These are phyloP conservation scores for Mesocentrotus franciscanus DNA, from an alignment of 53 echinoderm and acorn worm genomes.

Conservation along the genomic window DNA sequence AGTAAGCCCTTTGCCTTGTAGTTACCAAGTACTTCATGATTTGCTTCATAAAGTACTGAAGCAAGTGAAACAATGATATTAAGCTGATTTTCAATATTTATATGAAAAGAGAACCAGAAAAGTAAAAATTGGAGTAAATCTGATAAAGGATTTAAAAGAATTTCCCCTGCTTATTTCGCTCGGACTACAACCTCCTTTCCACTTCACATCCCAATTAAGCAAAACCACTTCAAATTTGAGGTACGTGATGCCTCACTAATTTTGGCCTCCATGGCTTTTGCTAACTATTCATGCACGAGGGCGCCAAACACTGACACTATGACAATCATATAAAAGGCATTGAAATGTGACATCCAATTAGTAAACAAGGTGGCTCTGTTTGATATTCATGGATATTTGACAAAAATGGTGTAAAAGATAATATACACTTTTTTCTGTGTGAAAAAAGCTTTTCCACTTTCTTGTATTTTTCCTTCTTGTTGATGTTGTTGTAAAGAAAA, in stretches of 20 bases:
- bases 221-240: not conserved
- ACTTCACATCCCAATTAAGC: not conserved
- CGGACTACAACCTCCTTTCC: not conserved
- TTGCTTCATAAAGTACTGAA: no score
- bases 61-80: not conserved
- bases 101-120: not conserved
- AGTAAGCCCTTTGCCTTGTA: no score
- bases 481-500: not conserved
- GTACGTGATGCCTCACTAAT: not conserved
- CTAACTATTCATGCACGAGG: not conserved
- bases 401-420: not conserved
- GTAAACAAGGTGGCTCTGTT: not conserved
- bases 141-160: not conserved
- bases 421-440: not conserved
- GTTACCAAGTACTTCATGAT: no score
- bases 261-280: not conserved
- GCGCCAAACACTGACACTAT: not conserved
- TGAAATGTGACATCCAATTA: not conserved
- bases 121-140: not conserved
- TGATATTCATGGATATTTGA: not conserved
- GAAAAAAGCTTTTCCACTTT: not conserved
- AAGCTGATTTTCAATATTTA: not conserved
- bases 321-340: not conserved
- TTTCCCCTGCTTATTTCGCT: not conserved
- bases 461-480: not conserved